Conservation (phyloP, 2,888 invertebrate genomes). For the Sisyra terminalis region DNA sequence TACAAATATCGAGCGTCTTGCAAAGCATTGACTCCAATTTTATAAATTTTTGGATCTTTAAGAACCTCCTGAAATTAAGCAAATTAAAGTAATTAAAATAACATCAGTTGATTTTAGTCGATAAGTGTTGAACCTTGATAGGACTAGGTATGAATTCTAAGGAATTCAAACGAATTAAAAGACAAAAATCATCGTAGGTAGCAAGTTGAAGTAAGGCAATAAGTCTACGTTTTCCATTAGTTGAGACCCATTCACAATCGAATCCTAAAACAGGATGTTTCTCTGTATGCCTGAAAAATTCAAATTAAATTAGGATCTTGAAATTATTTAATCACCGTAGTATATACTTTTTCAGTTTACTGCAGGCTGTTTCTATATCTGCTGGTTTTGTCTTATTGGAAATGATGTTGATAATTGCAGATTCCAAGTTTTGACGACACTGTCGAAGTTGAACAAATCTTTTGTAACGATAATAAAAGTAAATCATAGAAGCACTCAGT, state of each 20-base stretch:
- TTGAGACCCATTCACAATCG: constrained; percentile 68
- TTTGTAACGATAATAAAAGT: too few relatives aligned
- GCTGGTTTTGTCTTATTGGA: too few relatives aligned
- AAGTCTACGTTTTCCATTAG: constrained; percentile 36
- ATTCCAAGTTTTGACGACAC: too few relatives aligned
- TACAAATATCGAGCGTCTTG: constrained; percentile 52
- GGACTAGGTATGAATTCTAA: constrained; percentile 41
- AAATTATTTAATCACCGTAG: too few relatives aligned
- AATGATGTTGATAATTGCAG: too few relatives aligned
- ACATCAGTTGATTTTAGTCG: too few relatives aligned
- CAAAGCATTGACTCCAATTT: constrained; percentile 56
- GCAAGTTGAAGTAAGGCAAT: constrained; percentile 60
- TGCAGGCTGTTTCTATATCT: too few relatives aligned
- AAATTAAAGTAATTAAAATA: too few relatives aligned
- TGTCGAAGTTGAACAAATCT: too few relatives aligned
- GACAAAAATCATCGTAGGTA: constrained; percentile 49
- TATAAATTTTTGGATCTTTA: constrained; percentile 45
- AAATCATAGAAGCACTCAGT: too few relatives aligned
- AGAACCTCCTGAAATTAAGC: constrained; percentile 26
- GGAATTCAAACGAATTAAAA: constrained; percentile 45
- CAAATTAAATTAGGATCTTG: too few relatives aligned
- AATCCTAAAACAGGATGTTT: constrained; percentile 45
- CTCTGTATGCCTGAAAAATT: constrained; percentile 15
- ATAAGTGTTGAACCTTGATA: constrained; percentile 31
- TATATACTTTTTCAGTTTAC: too few relatives aligned